A percentile compares a stretch with the other conserved stretches of the same genome.
Conservation (phyloP, 2,797 vertebrate genomes). For the Otolemur crassicaudatus region DNA sequence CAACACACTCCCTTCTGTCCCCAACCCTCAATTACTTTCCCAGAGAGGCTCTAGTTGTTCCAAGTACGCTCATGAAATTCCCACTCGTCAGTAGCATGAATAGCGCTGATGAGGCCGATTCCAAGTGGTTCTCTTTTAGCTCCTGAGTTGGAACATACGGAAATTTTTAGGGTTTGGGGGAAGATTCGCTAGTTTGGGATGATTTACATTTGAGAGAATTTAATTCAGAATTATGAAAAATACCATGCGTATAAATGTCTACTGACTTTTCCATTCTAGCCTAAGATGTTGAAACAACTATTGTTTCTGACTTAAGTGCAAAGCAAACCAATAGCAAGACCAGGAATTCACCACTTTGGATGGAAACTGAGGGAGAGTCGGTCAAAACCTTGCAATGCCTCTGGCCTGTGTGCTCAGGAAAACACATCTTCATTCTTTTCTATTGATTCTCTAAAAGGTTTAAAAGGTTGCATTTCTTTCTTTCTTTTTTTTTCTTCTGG, state of each 20-base stretch:
- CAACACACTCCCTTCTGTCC: not conserved
- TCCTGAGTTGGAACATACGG: not conserved
- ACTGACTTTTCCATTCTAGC: not conserved
- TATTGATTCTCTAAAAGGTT: not conserved
- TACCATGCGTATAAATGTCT: not conserved
- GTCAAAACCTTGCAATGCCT: not conserved
- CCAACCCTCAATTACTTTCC: not conserved
- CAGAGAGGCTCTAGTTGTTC: not conserved
- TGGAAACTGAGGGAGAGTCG: not conserved
- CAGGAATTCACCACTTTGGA: not conserved
- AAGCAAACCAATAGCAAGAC: not conserved
- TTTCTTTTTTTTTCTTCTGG: too few species aligned
- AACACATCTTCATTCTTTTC: not conserved
- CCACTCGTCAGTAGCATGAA: not conserved
- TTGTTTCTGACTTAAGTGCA: not conserved
- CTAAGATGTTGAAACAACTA: not conserved
- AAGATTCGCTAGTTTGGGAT: not conserved
- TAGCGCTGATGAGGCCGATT: not conserved
- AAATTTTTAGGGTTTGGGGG: not conserved
- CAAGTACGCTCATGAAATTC: not conserved
- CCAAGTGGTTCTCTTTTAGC: not conserved
- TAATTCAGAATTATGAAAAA: slow-evolving; percentile 48
- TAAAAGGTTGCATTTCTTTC: too few species aligned
- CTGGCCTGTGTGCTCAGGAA: not conserved
- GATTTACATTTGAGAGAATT: not conserved